Percentiles rank a stretch among this genome's conserved stretches.
phyloP scores from a whole-genome alignment of 2,797 vertebrate genomes.

The Melanitta fusca region DNA sequence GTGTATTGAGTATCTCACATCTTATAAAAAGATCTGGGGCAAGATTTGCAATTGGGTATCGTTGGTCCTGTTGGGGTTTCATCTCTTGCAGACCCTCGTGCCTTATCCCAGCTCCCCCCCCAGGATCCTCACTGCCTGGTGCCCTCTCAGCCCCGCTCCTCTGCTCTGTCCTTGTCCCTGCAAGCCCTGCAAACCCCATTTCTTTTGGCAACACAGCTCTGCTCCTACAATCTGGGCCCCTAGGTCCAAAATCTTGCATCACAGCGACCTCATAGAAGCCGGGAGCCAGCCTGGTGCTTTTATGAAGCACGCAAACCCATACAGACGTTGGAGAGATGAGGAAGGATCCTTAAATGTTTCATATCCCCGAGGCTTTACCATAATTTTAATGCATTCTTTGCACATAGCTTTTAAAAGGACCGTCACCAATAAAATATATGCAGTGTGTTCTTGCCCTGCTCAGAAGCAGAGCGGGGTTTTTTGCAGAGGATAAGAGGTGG shows the following conservation, averaged over 20 bases:
- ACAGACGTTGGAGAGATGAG: not conserved
- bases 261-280: not conserved
- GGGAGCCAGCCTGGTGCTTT: not conserved
- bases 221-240: not conserved
- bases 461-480: not conserved
- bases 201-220: not conserved
- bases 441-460: not conserved
- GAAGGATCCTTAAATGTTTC: not conserved
- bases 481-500: not conserved
- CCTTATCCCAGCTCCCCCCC: not conserved
- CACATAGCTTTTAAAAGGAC: not conserved
- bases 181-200: not conserved
- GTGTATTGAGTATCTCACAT: not conserved
- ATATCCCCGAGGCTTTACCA: not conserved
- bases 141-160: not conserved
- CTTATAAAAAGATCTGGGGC: not conserved
- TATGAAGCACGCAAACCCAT: no score
- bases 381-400: not conserved
- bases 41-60: no score
- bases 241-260: fast-evolving
- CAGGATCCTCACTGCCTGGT: not conserved
- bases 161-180: not conserved
- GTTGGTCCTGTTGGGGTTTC: not conserved
- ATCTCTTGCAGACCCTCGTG: not conserved
- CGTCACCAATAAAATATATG: fast-evolving